Conservation (phyloP, 2,113 vertebrate species). For the Vanacampus margaritifer region DNA sequence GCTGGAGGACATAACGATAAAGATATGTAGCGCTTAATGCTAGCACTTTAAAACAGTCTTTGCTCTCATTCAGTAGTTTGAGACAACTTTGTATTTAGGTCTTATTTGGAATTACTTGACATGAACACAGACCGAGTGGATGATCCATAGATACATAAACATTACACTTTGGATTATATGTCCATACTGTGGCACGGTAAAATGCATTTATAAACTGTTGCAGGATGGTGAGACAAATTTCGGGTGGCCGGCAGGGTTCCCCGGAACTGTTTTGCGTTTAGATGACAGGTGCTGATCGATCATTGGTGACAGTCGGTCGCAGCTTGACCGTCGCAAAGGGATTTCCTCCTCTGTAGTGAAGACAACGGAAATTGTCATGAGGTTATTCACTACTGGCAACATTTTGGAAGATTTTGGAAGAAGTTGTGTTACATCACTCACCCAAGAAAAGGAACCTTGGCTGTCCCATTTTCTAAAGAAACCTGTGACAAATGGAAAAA, state of each 20-base stretch:
- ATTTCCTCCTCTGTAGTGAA: slow-evolving; percentile 83
- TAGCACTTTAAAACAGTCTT: background rate
- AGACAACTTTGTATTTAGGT: too few relatives aligned
- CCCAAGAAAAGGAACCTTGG: slow-evolving; percentile 87
- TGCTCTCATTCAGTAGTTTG: background rate
- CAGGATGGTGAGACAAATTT: slow-evolving; percentile 39
- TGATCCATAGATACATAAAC: background rate
- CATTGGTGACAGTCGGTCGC: slow-evolving; percentile 90
- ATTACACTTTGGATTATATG: background rate
- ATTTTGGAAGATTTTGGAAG: background rate
- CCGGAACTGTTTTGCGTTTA: slow-evolving; percentile 47
- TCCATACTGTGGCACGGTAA: slow-evolving; percentile 18
- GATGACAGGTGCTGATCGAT: slow-evolving; percentile 87
- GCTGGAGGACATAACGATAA: background rate
- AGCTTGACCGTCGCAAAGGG: slow-evolving; percentile 91
- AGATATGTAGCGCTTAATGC: background rate
- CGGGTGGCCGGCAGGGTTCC: slow-evolving; percentile 14
- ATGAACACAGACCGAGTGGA: slow-evolving; percentile 9
- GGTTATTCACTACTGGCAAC: background rate
- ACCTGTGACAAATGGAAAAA: slow-evolving; percentile 70
- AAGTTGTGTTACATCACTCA: slow-evolving; percentile 58
- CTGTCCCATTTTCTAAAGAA: slow-evolving; percentile 80
- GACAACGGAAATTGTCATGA: background rate
- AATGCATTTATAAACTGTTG: slow-evolving; percentile 21
- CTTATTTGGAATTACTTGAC: slow-evolving; percentile 6